phyloP scores from a whole-genome alignment of 1,140 invertebrate species.

The Lutraria rhynchaena region DNA sequence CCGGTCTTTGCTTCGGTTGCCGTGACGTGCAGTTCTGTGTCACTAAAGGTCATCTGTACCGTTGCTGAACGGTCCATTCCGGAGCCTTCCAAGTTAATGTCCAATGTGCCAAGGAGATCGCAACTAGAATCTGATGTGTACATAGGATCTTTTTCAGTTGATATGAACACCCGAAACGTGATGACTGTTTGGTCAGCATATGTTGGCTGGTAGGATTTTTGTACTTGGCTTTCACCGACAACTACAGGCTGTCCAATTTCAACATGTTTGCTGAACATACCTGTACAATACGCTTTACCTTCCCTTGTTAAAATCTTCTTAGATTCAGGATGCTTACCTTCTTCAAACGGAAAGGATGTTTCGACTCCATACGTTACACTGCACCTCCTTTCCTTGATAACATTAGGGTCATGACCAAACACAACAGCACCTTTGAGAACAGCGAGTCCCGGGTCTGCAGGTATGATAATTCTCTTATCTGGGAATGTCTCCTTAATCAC shows the following conservation, averaged over 20 bases:
- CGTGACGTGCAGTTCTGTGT: conserved; percentile 40
- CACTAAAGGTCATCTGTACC: conserved; percentile 37
- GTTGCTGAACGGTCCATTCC: conserved; percentile 5
- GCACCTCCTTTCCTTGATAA: conserved; percentile 27
- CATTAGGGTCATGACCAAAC: conserved; percentile 55
- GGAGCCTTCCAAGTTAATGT: conserved; percentile 30
- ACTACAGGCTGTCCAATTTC: conserved; percentile 37
- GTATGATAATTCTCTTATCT: conserved; percentile 51
- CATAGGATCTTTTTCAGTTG: no score
- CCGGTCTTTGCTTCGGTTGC: conserved; percentile 37
- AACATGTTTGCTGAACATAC: conserved; percentile 47
- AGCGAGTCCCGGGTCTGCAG: conserved; percentile 50
- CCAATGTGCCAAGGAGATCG: conserved; percentile 19
- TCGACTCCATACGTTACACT: conserved; percentile 54
- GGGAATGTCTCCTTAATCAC: no score
- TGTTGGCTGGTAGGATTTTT: conserved; percentile 18
- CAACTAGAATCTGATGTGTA: conserved; percentile 30
- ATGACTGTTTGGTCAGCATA: conserved; percentile 7
- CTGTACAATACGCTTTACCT: conserved; percentile 32
- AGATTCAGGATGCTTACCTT: no score
- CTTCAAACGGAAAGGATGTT: conserved; percentile 11
- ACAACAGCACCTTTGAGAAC: conserved; percentile 63
- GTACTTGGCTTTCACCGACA: conserved; percentile 5
- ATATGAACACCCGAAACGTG: background rate
- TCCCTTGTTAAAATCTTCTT: conserved; percentile 5